phyloP scores from a whole-genome alignment of 2,888 invertebrate species.

The Xanthorhoe designata region DNA sequence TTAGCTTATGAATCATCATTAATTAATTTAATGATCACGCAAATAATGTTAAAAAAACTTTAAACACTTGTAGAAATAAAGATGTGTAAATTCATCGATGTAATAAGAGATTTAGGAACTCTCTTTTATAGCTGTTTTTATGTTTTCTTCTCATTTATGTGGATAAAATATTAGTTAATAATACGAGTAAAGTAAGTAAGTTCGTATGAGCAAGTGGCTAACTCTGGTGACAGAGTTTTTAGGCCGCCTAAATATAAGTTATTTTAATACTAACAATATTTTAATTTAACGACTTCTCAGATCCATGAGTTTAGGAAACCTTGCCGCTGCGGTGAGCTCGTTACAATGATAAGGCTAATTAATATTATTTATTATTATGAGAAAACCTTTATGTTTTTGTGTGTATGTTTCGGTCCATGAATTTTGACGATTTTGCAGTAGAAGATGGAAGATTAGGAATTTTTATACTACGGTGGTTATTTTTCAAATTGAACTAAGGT shows the following conservation, averaged over 20 bases:
- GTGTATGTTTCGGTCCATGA: constrained; percentile 44
- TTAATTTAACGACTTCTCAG: constrained; percentile 4
- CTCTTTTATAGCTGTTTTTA: too few species aligned
- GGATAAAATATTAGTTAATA: background rate
- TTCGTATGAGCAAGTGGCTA: too few species aligned
- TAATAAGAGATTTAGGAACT: too few species aligned
- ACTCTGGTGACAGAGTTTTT: too few species aligned
- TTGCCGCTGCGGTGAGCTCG: constrained; percentile 30
- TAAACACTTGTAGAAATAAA: too few species aligned
- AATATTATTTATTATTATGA: constrained; percentile 47
- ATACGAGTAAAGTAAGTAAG: too few species aligned
- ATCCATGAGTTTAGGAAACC: constrained; percentile 28
- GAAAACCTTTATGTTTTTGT: constrained; percentile 41
- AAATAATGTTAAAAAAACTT: background rate
- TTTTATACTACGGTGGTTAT: constrained; percentile 31
- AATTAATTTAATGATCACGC: background rate
- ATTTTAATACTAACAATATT: background rate
- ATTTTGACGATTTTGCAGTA: constrained; percentile 47
- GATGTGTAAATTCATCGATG: too few species aligned
- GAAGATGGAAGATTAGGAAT: constrained; percentile 39
- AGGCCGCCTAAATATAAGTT: too few species aligned
- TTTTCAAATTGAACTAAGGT: constrained; percentile 21
- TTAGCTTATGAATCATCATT: background rate
- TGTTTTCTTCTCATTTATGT: background rate
- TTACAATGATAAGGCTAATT: constrained; percentile 38